Evolutionary conservation across 2,888 invertebrate species (phyloP), one percentile per base, ranked within the genome.

Genomic region (Rhagium mordax): DNA sequence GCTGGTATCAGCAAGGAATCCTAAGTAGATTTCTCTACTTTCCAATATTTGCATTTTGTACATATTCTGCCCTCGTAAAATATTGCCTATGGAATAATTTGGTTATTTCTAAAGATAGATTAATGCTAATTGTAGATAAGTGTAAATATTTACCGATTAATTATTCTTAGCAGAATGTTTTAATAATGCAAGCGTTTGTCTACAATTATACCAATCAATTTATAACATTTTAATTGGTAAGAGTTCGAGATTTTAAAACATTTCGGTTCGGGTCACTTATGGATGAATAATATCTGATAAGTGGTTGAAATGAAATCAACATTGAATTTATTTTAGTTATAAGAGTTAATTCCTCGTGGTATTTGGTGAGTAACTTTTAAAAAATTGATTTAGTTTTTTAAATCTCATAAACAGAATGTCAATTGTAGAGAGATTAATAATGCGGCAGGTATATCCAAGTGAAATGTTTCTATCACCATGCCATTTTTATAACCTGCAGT

Each of bases 231-330:
- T 41, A 41, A n/a, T 15, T 13, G 4, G 41, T 41, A n/a, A 2
- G 3, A 41, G 33, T 33, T 29, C 13, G 33, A 3, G 15, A 2
- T 41, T n/a, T 41, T 41, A 1, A 2, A n/a, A 3, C 55, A 55
- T 53, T 53, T 20, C n/a, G n/a, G n/a, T n/a, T n/a, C 24, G 27
- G 55, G 55, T 55, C 24, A 55, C n/a, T n/a, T 55, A 1, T 27
- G 55, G 27, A n/a, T 55, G 55, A 55, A 55, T 55, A 51, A 20
- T 24, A 27, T 55, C 10, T 27, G 55, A 55, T 55, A 55, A 55
- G 3, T 41, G 10, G 24, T 55, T 27, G 55, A 55, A 55, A 55
- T 55, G 10, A 55, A n/a, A 7, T 21, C 24, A 13, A 24, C 21
- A 21, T 8, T 51, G 10, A 8, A 20, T 20, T 51, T 51, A 1